Evolutionary conservation across 2,797 vertebrate species (phyloP).

Genomic region (Mormyrus hasselquistii): DNA sequence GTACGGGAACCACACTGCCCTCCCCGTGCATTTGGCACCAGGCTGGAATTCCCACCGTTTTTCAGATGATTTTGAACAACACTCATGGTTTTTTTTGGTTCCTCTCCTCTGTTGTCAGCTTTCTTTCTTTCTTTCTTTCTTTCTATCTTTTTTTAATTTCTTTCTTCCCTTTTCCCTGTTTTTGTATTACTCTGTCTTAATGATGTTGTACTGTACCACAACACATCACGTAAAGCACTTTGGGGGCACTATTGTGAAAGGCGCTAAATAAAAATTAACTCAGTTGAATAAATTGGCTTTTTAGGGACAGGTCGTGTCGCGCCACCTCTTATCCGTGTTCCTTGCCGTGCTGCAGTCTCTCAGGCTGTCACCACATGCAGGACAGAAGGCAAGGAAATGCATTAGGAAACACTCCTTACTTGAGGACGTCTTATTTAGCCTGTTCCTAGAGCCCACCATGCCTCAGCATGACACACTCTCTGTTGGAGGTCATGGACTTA

Average conservation of each 20-base stretch:
- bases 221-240: not conserved
- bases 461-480: not conserved
- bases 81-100: not conserved
- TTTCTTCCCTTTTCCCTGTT: not conserved
- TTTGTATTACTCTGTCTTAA: not conserved
- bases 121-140: not conserved
- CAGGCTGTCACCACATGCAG: not conserved
- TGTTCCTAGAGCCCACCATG: not conserved
- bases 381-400: not conserved
- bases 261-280: not conserved
- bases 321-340: not conserved
- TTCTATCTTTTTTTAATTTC: not conserved
- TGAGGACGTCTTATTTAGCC: not conserved
- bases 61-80: not conserved
- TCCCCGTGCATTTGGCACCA: not conserved
- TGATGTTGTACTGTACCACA: not conserved
- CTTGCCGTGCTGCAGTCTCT: not conserved
- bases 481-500: not conserved
- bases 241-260: not conserved
- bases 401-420: not conserved
- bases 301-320: not conserved
- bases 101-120: not conserved
- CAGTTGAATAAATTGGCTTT: not conserved
- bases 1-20: not conserved
- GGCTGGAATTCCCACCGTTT: not conserved